These are phyloP conservation scores for Oxytorus armatus DNA, from an alignment of 2,888 invertebrate species.

Conservation along the genomic window DNA sequence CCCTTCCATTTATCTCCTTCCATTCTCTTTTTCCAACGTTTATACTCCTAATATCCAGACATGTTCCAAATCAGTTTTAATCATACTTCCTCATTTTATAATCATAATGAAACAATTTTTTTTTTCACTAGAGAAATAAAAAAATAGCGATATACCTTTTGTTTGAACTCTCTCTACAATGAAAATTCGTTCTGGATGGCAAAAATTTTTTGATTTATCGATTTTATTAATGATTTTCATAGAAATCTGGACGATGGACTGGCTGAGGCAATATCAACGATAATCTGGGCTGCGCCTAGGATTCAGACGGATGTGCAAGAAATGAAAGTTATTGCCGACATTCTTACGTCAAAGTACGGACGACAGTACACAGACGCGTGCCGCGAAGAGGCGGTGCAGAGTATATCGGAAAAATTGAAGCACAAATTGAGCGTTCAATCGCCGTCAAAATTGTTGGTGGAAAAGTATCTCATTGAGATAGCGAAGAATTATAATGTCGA, in stretches of 20 bases:
- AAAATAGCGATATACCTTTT: no score
- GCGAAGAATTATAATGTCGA: slow-evolving; percentile 97
- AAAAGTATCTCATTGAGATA: slow-evolving; percentile 97
- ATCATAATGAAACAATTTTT: no score
- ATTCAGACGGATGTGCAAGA: slow-evolving; percentile 94
- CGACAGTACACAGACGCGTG: slow-evolving; percentile 96
- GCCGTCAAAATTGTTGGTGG: slow-evolving; percentile 97
- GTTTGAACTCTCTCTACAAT: no score
- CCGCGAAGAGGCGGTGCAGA: slow-evolving; percentile 91
- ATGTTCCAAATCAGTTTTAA: no score
- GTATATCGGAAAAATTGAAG: slow-evolving; percentile 95
- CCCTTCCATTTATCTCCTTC: no score
- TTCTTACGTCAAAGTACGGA: slow-evolving; percentile 96
- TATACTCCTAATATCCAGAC: no score
- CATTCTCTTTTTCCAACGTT: no score
- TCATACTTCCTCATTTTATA: no score
- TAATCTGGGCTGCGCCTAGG: slow-evolving; percentile 99
- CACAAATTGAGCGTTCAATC: slow-evolving; percentile 97
- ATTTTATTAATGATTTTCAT: slow-evolving; percentile 60
- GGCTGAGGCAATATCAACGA: slow-evolving; percentile 96
- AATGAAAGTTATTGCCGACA: slow-evolving; percentile 92
- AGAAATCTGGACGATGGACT: slow-evolving; percentile 95
- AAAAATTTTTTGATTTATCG: background rate
- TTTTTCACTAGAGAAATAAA: no score
- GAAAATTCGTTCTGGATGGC: no score